Base-by-base conservation (phyloP, 2,113 vertebrate genomes). In the Microcebus murinus region DNA sequence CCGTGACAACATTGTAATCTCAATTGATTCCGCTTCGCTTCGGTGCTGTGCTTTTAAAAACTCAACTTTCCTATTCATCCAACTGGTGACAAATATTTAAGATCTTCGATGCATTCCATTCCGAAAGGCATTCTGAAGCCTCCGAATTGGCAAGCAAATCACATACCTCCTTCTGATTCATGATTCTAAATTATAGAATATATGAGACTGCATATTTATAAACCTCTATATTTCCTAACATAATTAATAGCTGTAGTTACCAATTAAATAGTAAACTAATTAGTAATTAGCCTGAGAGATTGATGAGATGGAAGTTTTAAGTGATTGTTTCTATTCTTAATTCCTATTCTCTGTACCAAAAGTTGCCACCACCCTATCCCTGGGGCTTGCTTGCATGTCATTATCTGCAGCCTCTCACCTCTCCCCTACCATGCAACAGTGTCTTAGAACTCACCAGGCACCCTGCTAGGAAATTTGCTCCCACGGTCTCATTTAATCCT, bases 151-250 rank as follows among this genome's bases (percentile, higher is more conserved):
- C 67, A 82, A 87, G 55, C 59, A 73, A 88, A 91, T 96, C 68
- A 48, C 21, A 39, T 70, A n/a, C 59, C 13, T 65, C 77, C 71
- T 95, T 94, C 88, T 96, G 95, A 94, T 92, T 98, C 95, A 97
- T 59, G 13, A 70, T 65, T 97, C 48, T 92, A 95, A 95, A 97
- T 95, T 93, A 95, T 17, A 97, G 82, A 97, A 95, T 87, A 94
- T 65, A 45, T 88, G 36, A 96, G 67, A 68, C 81, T 93, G 23
- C 48, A 59, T 61, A 93, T 95, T 92, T 90, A 45, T 71, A 91
- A 87, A 87, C 39, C 45, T 67, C 88, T 97, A 88, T 96, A 95
- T 93, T 96, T 96, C 68, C 79, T 93, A 65, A 68, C 88, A 89
- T 97, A 97, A 96, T 93, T 91, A 97, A 93, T 80, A 90, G 74